These are phyloP conservation scores for Sylvilagus bachmani DNA, from an alignment of 2,113 vertebrate genomes.

Conservation along the genomic window DNA sequence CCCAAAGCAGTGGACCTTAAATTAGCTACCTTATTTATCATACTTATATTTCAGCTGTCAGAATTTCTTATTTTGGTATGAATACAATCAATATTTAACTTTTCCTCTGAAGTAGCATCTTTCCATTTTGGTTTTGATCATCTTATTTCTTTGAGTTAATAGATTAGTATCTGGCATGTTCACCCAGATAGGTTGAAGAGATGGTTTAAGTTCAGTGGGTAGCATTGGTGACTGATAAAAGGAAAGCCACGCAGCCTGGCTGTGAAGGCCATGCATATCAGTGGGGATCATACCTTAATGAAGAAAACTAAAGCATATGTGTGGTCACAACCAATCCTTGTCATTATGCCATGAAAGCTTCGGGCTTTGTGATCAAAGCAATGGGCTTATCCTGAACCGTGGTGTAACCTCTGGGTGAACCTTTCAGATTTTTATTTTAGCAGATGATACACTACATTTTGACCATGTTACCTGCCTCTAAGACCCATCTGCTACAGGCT, in stretches of 20 bases:
- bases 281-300: conserved; percentile 63
- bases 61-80: conserved; percentile 38
- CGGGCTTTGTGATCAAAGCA: conserved; percentile 84
- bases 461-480: conserved; percentile 76
- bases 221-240: conserved; percentile 39
- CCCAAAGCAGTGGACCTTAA: background rate
- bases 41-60: conserved; percentile 17
- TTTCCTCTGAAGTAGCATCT: conserved; percentile 44
- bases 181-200: conserved; percentile 24
- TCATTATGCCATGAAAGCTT: conserved; percentile 82
- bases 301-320: conserved; percentile 86
- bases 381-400: conserved; percentile 69
- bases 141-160: conserved; percentile 18
- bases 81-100: conserved; percentile 8
- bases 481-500: conserved; percentile 68
- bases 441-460: conserved; percentile 76
- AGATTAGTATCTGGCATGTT: conserved; percentile 44
- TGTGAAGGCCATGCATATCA: conserved; percentile 71
- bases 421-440: conserved; percentile 82
- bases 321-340: conserved; percentile 85
- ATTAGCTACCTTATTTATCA: background rate
- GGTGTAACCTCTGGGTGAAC: conserved; percentile 86
- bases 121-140: conserved; percentile 24
- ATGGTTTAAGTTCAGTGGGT: conserved; percentile 56
- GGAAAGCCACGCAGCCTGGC: conserved; percentile 20